A percentile compares a stretch with the other conserved stretches of the same genome.
These are phyloP conservation scores for Flexamia atlantica DNA, from an alignment of 2,888 invertebrate genomes.

Conservation along the genomic window DNA sequence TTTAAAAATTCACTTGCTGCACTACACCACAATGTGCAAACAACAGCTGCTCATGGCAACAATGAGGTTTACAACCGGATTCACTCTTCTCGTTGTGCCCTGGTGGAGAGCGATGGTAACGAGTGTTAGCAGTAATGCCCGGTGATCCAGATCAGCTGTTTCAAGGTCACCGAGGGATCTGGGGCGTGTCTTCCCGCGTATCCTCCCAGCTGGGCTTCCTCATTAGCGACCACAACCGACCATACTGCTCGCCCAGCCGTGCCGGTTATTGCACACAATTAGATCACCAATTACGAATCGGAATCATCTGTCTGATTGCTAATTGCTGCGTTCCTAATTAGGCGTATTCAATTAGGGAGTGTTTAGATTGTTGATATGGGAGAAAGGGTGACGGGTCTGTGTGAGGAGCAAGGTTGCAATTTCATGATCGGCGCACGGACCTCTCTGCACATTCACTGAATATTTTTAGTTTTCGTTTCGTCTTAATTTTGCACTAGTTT, in stretches of 20 bases:
- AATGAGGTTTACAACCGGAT: too few species aligned
- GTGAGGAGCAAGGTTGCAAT: too few species aligned
- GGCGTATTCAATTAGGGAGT: background rate
- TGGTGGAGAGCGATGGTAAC: background rate
- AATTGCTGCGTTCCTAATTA: background rate
- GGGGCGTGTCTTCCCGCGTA: conserved; percentile 5
- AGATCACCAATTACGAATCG: background rate
- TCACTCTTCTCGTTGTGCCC: too few species aligned
- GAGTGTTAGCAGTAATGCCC: background rate
- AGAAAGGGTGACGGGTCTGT: too few species aligned
- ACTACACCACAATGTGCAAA: too few species aligned
- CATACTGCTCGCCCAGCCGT: background rate
- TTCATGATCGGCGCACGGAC: too few species aligned
- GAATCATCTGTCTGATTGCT: background rate
- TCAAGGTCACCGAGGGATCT: conserved; percentile 41
- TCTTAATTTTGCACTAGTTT: too few species aligned
- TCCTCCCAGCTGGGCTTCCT: background rate
- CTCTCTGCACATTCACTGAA: too few species aligned
- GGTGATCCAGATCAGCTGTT: conserved; percentile 8
- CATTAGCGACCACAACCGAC: conserved; percentile 5
- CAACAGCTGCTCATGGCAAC: too few species aligned
- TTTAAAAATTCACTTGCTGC: too few species aligned
- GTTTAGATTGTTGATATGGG: background rate
- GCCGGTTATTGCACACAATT: conserved; percentile 19
- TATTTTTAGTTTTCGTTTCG: too few species aligned